A percentile compares a stretch with the other conserved stretches of the same genome.
Evolutionary conservation across 2,888 invertebrate species (phyloP).

Genomic region (Pristionchus maxplancki): DNA sequence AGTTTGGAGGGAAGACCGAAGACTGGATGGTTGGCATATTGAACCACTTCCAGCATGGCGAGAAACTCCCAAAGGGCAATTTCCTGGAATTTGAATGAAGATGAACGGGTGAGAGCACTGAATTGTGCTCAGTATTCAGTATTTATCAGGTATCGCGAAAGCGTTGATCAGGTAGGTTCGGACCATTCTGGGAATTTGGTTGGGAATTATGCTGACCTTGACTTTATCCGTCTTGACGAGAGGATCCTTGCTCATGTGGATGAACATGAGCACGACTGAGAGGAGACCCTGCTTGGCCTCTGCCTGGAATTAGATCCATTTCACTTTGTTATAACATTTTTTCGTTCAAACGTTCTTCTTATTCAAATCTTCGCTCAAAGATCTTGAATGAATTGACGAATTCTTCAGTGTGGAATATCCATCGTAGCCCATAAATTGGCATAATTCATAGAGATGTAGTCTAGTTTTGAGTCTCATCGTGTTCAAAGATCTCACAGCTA

Average conservation of each 20-base stretch:
- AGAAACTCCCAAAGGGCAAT: slow-evolving; percentile 49
- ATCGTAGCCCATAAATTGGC: neutral
- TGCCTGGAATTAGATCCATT: neutral
- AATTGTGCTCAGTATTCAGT: too few species aligned
- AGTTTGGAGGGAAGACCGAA: slow-evolving; percentile 50
- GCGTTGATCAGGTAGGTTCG: too few species aligned
- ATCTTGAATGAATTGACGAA: neutral
- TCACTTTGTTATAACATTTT: too few species aligned
- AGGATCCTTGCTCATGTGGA: slow-evolving; percentile 50
- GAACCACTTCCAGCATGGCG: neutral
- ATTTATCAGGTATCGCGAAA: too few species aligned
- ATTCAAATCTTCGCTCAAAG: neutral
- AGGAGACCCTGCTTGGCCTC: slow-evolving; percentile 49
- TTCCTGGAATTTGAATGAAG: slow-evolving; percentile 36
- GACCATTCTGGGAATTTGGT: neutral
- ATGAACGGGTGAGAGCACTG: too few species aligned
- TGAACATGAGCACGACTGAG: slow-evolving; percentile 46
- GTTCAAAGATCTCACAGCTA: neutral
- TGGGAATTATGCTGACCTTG: neutral
- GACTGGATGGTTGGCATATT: neutral
- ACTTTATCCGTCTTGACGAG: slow-evolving; percentile 29
- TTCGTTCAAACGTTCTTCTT: neutral
- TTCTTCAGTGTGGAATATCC: neutral
- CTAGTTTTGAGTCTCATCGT: neutral
- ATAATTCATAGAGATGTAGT: neutral